Evolutionary conservation across 2,113 vertebrate genomes (phyloP).

Genomic region (Ammospiza nelsoni): DNA sequence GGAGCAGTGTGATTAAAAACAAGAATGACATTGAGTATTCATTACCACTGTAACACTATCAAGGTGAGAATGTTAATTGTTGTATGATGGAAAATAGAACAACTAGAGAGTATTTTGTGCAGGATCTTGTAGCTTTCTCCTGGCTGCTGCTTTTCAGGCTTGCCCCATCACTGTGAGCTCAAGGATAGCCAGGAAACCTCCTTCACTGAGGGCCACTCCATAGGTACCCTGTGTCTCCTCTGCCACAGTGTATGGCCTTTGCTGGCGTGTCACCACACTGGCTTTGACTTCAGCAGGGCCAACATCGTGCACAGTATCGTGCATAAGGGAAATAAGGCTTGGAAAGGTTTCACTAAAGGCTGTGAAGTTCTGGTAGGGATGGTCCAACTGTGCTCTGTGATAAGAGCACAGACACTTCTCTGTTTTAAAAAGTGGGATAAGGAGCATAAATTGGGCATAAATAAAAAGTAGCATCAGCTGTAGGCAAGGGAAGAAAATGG

Average conservation of each 20-base stretch:
- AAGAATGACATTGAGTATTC: neutral
- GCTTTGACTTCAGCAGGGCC: neutral
- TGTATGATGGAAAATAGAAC: neutral
- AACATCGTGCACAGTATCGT: neutral
- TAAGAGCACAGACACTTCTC: neutral
- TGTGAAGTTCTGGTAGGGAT: neutral
- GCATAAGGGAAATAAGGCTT: neutral
- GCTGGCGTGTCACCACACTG: neutral
- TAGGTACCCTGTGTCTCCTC: neutral
- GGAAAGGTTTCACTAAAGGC: neutral
- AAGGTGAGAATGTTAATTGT: neutral
- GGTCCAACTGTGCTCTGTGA: neutral
- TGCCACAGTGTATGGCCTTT: neutral
- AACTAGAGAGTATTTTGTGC: neutral
- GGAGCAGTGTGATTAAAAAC: neutral
- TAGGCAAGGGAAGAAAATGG: neutral
- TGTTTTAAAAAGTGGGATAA: neutral
- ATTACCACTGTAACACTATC: neutral
- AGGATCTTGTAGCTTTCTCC: neutral
- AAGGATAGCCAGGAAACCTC: neutral
- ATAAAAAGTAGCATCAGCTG: neutral
- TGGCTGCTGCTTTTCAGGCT: neutral
- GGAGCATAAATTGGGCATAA: neutral
- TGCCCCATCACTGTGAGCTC: neutral
- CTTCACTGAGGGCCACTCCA: neutral